phyloP scores from a whole-genome alignment of 2,113 vertebrate genomes.

The Budorcas taxicolor region DNA sequence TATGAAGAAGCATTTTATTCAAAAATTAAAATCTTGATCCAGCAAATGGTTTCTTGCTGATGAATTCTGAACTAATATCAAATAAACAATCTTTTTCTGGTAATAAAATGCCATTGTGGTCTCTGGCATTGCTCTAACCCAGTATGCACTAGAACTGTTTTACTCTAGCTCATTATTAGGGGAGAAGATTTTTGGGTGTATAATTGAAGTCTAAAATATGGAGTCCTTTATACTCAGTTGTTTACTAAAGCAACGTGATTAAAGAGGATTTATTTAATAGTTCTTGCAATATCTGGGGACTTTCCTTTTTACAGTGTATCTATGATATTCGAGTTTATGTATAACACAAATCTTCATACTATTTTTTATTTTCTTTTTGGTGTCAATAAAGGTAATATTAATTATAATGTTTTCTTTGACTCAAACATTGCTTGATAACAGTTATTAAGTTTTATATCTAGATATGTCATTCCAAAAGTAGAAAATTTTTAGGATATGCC shows the following conservation, averaged over 20 bases:
- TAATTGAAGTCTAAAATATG: neutral
- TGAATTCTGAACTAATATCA: slow-evolving; percentile 63
- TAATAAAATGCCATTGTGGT: neutral
- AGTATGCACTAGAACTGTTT: neutral
- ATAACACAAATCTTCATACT: neutral
- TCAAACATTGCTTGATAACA: neutral
- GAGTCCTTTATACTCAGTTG: neutral
- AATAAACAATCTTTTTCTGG: slow-evolving; percentile 53
- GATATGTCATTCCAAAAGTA: neutral
- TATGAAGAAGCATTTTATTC: slow-evolving; percentile 64
- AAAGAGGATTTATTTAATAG: neutral
- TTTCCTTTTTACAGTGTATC: neutral
- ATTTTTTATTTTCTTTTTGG: slow-evolving; percentile 14
- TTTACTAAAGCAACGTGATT: neutral
- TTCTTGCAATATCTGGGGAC: neutral
- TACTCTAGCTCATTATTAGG: neutral
- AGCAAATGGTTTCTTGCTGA: slow-evolving; percentile 68
- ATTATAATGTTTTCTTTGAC: neutral
- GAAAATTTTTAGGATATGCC: neutral
- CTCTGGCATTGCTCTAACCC: neutral
- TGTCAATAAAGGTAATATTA: neutral
- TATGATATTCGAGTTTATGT: neutral
- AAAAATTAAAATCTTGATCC: slow-evolving; percentile 68
- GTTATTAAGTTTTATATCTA: neutral
- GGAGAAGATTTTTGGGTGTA: neutral